A percentile compares a stretch with the other conserved stretches of the same genome.
These are phyloP conservation scores for Teleopsis dalmanni DNA, from an alignment of 1,140 invertebrate genomes.

Conservation along the genomic window DNA sequence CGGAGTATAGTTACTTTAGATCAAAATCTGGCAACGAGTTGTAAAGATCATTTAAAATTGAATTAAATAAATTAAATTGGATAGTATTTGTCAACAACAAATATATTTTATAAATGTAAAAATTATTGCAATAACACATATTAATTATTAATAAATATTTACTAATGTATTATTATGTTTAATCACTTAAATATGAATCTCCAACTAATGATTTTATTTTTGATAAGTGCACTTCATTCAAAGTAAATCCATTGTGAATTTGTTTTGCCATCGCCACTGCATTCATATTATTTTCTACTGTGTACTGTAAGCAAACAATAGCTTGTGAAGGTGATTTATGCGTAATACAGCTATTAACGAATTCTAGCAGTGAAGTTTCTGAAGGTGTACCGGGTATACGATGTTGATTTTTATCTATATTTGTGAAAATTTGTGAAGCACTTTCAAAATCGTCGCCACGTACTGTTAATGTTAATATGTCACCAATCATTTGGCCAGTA, in stretches of 20 bases:
- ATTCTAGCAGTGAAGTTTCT: conserved; percentile 45
- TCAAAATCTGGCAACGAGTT: no score
- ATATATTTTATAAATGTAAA: no score
- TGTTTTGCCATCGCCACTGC: conserved; percentile 39
- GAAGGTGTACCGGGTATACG: conserved; percentile 50
- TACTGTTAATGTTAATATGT: conserved; percentile 48
- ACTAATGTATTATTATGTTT: no score
- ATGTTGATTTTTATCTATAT: conserved; percentile 47
- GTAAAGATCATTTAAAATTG: no score
- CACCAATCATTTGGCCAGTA: conserved; percentile 52
- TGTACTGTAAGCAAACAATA: conserved; percentile 49
- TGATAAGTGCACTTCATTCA: conserved; percentile 46
- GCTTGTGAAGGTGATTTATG: conserved; percentile 47
- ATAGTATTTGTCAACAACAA: no score
- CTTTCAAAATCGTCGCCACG: conserved; percentile 47
- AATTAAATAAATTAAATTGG: no score
- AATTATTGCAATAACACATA: no score
- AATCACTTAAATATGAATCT: conserved; percentile 34
- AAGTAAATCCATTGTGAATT: conserved; percentile 43
- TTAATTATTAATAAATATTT: conserved; percentile 11
- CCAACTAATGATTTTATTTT: conserved; percentile 48
- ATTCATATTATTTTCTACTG: conserved; percentile 49
- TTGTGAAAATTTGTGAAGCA: conserved; percentile 46
- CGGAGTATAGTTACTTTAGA: no score
- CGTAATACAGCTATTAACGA: conserved; percentile 46